phyloP scores from a whole-genome alignment of 2,888 invertebrate species.

The Vesta saturnalis region DNA sequence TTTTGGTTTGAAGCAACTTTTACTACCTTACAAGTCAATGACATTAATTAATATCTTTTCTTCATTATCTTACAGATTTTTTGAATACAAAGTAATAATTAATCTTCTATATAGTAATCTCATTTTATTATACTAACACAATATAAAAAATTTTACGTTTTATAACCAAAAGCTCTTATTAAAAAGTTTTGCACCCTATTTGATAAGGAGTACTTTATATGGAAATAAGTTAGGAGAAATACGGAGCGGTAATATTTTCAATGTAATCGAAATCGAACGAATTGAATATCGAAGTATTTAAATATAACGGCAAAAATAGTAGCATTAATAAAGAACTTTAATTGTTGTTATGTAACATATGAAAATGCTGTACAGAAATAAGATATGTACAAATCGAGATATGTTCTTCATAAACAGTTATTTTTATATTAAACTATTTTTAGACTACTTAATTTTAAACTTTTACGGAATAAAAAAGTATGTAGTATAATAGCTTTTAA shows the following conservation, averaged over 20 bases:
- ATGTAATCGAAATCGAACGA: constrained; percentile 11
- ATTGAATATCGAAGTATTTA: constrained; percentile 1
- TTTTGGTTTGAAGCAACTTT: neutral
- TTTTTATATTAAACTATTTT: too few species aligned
- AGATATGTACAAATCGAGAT: too few species aligned
- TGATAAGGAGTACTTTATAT: constrained; percentile 10
- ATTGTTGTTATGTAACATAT: neutral
- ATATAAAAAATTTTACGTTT: neutral
- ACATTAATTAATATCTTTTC: neutral
- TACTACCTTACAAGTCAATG: neutral
- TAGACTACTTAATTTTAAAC: too few species aligned
- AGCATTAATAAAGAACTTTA: constrained; percentile 1
- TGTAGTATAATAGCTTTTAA: too few species aligned
- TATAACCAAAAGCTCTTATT: neutral
- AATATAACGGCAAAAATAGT: neutral
- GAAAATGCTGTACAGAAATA: too few species aligned
- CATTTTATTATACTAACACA: too few species aligned
- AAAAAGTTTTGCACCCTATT: neutral
- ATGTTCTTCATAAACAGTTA: too few species aligned
- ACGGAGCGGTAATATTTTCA: constrained; percentile 11
- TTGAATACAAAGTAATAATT: neutral
- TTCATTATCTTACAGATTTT: neutral
- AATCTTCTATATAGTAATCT: neutral
- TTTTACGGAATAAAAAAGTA: too few species aligned
- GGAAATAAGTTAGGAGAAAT: neutral